Conservation (phyloP, 2,113 vertebrate species). For the Halichoerus grypus region DNA sequence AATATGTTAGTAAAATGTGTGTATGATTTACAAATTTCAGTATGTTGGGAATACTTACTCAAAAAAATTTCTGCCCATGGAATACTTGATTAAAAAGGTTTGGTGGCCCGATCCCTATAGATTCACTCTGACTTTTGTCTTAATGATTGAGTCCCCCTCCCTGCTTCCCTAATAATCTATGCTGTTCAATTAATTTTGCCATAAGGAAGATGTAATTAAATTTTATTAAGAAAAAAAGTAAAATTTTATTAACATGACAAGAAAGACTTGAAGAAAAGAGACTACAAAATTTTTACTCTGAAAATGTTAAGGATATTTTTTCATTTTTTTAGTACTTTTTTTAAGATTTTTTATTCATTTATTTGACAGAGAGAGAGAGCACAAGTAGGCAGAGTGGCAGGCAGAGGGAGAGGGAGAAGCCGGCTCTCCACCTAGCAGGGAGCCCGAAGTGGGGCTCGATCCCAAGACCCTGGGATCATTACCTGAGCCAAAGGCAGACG, state of each 20-base stretch:
- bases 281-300: neutral
- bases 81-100: neutral
- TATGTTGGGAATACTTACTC: neutral
- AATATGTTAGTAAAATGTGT: neutral
- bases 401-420: too few species aligned
- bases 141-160: neutral
- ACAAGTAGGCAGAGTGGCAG: too few species aligned
- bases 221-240: constrained; percentile 40
- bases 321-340: neutral
- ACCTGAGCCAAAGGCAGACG: too few species aligned
- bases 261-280: constrained; percentile 36
- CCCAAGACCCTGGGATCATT: too few species aligned
- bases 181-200: neutral
- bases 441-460: too few species aligned
- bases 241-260: neutral
- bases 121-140: neutral
- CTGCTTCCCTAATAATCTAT: neutral
- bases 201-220: neutral
- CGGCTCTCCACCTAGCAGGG: too few species aligned
- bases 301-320: constrained; percentile 7
- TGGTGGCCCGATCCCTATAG: neutral
- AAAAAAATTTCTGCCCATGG: neutral
- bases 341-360: too few species aligned
- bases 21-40: neutral
- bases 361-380: too few species aligned